Base-by-base conservation (phyloP, 2,888 invertebrate genomes). In the Brenthis hecate region DNA sequence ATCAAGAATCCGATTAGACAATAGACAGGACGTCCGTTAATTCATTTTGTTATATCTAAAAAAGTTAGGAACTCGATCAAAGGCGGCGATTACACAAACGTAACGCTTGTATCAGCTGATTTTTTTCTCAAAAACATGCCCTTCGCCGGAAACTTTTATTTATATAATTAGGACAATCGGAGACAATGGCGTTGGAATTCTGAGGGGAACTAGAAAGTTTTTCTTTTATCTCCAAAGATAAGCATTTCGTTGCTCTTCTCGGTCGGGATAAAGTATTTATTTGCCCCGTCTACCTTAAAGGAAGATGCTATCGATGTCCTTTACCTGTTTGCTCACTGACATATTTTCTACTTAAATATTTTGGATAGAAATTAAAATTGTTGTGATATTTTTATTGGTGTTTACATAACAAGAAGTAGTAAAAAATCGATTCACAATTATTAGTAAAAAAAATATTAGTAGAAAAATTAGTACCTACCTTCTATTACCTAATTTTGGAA, bases 191-290 rank as follows among this genome's bases (percentile, higher is more conserved):
- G 71, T 68, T 68, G 74, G 73, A 73, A 75, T 73, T 68, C 60
- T 60, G 66, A 69, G 68, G 70, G 75, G 66, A 67, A 66, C 66
- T 72, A 72, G 72, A 70, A 72, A 74, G 66, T 73, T 75, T 75
- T 75, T 73, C 73, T 75, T 74, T 74, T 76, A 75, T 75, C 75
- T 75, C 19, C 51, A 1, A 69, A 75, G 74, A 73, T 76, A 76
- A 73, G 73, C 73, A 72, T 72, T 83, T 83, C 82, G 86, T 78
- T 85, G 85, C 76, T 83, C 81, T 55, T 62, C 64, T 68, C 58
- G 75, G 75, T 78, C 65, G 69, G 83, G 88, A 89, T 89, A 89
- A 86, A 76, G 80, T 85, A 86, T 88, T 87, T 87, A 87, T 88
- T 89, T 86, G 85, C 19, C 76, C 75, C 69, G 72, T 68, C 71